Percentiles rank a stretch among this genome's conserved stretches.
Conservation (phyloP, 2,113 vertebrate species). For the Micronisus gabar region DNA sequence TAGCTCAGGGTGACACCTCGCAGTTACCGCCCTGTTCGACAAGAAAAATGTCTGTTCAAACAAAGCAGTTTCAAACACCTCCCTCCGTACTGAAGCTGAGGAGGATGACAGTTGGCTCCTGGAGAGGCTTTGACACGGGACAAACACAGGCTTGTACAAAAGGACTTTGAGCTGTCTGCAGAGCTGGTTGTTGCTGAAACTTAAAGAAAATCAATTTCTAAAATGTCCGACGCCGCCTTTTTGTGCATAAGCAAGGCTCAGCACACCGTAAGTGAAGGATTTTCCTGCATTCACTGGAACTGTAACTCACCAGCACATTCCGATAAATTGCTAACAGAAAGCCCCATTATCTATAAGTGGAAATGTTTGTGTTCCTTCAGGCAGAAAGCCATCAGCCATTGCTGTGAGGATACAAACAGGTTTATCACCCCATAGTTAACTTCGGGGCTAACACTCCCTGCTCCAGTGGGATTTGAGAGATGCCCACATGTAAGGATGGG, state of each 20-base stretch:
- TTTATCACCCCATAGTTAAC: neutral
- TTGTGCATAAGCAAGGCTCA: neutral
- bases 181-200: neutral
- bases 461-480: neutral
- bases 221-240: fast-evolving
- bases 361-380: neutral
- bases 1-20: fast-evolving
- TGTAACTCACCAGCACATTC: neutral
- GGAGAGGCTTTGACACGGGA: neutral
- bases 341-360: neutral
- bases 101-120: neutral
- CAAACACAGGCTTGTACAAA: neutral
- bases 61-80: neutral
- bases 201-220: neutral
- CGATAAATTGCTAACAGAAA: neutral
- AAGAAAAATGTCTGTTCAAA: neutral
- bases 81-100: neutral
- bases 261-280: neutral
- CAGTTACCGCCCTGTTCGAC: neutral
- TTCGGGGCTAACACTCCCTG: neutral
- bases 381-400: neutral
- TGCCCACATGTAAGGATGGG: neutral
- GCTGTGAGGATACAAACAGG: neutral
- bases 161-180: neutral
- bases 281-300: neutral